Evolutionary conservation across 2,113 vertebrate genomes (phyloP), one percentile per base, ranked within the genome.

Genomic region (Callaeas wilsoni): DNA sequence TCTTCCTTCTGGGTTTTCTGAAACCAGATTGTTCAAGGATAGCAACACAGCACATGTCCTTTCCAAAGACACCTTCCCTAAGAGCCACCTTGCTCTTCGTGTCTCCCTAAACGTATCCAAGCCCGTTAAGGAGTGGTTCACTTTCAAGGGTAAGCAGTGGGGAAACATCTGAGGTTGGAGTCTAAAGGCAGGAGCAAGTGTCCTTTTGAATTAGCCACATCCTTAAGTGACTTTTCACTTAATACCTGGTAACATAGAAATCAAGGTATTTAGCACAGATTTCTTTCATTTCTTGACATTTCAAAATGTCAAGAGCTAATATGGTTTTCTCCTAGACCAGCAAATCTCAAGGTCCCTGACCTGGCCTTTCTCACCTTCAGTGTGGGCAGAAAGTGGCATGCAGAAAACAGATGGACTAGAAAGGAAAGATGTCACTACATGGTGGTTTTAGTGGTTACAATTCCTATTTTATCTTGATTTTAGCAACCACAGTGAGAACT

Each of bases 1-100:
- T 99, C 93, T 98, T 99, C 74, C 96, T 96, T 67, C 97, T 98
- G 75, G 91, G 96, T 95, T 98, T 99, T 68, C 99, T 99, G 97
- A 50, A 91, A 75, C 14, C 21, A 95, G 26, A 89, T 89, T 32
- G 20, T 62, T 77, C 27, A 46, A 87, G 29, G 27, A 30, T 32
- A 89, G 79, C 39, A 87, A 22, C 19, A 21, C 20, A 80, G 76
- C 16, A 64, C 8, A 16, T 1, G 1, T 17, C 21, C 56, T 62
- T 82, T 60, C 13, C 33, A 80, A 80, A 88, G 15, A n/a, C 44
- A 87, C 12, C 13, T 71, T 47, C 52, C 64, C 30, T 18, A 39
- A 84, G 35, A 91, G 39, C 15, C 83, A 12, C 30, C 47, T 49
- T 35, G 37, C 53, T 78, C 47, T 50, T 26, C 32, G 26, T 3